Base-by-base conservation (phyloP, 2,113 vertebrate genomes). In the Hiodon alosoides region DNA sequence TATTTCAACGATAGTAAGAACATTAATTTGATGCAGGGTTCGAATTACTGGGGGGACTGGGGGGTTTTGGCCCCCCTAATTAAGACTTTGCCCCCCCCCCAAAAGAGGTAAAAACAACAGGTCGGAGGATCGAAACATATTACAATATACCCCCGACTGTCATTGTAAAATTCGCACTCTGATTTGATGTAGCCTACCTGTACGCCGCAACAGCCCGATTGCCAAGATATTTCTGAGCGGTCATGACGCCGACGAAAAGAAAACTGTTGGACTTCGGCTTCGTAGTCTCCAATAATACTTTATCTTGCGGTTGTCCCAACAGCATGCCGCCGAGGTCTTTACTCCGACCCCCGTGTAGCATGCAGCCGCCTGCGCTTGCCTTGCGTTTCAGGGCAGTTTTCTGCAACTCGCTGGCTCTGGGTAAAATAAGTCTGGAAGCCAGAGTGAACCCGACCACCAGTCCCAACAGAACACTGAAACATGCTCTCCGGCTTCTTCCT, bases 221-320 rank as follows among this genome's bases (percentile, higher is more conserved):
- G 76, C 92, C 88, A 87, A 98, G 94, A 91, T 98, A 98, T 82
- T 97, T 98, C 92, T 97, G 94, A 0, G 96, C 96, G 0, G 95
- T 98, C 96, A 98, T 97, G 67, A 98, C 96, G 62, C 96, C 96
- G 46, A 97, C 94, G 85, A 94, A 98, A 48, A 98, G 90, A 79
- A 98, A 97, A 82, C 85, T 90, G 7, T 83, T 85, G 69, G 91
- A 90, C 13, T 83, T 79, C 65, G 86, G 76, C 5, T 83, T 78
- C 73, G 85, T 83, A 0, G 89, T 86, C 4, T 79, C 74, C 70
- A 82, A 77, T 14, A 84, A 78, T 50, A 81, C 81, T 82, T 80
- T 83, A 52, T 85, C 87, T 47, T 78, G 82, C 73, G 75, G 76
- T 2, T 79, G 79, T 91, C 92, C 91, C 5, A 83, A 69, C 6